A percentile compares a stretch with the other conserved stretches of the same genome.
phyloP scores from a whole-genome alignment of 2,113 vertebrate genomes.

The Chamaetylas fuelleborni region DNA sequence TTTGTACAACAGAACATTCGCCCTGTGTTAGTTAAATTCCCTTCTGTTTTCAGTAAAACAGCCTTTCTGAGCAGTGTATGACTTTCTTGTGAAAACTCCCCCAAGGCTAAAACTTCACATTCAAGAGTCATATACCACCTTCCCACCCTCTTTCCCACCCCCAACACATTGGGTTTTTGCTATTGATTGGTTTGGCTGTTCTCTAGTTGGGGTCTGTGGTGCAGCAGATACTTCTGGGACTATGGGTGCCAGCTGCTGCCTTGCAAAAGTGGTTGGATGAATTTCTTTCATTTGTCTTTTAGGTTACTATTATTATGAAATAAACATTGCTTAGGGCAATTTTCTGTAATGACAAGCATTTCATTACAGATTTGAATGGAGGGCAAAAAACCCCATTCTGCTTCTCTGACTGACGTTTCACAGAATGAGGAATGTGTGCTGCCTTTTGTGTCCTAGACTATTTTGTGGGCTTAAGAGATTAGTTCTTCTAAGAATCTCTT shows the following conservation, averaged over 20 bases:
- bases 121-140: not conserved
- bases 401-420: not conserved
- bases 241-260: not conserved
- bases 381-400: rapidly evolving
- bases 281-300: not conserved
- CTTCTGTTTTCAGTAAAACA: conserved; percentile 8
- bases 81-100: not conserved
- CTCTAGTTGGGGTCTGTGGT: not conserved
- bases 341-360: not conserved
- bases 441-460: not conserved
- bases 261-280: not conserved
- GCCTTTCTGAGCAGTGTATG: not conserved
- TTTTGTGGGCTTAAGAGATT: not conserved
- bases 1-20: conserved; percentile 23
- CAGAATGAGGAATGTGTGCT: not conserved
- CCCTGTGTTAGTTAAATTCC: conserved; percentile 16
- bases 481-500: not conserved
- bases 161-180: rapidly evolving
- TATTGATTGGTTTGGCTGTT: not conserved
- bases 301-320: not conserved
- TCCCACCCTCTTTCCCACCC: not conserved
- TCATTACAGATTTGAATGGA: not conserved
- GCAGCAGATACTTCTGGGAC: not conserved
- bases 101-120: not conserved
- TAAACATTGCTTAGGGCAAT: not conserved